Percentiles rank a stretch among this genome's conserved stretches.
These are phyloP conservation scores for Tetranychus piercei DNA, from an alignment of 2,888 invertebrate species.

Conservation along the genomic window DNA sequence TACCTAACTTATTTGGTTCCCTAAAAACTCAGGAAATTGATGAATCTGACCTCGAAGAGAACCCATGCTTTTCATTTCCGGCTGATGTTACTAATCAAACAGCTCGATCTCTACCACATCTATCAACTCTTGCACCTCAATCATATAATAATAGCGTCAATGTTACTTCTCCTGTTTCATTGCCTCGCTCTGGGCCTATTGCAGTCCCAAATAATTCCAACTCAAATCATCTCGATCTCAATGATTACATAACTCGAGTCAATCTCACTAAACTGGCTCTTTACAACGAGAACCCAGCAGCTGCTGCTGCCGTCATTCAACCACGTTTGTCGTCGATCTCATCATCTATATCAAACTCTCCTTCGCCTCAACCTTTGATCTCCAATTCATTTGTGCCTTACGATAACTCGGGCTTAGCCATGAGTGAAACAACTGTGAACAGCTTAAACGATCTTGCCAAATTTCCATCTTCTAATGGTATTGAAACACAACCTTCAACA, in stretches of 20 bases:
- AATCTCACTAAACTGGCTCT: slow-evolving; percentile 6
- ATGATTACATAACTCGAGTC: slow-evolving; percentile 5
- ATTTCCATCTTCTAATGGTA: not conserved
- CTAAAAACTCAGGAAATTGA: not conserved
- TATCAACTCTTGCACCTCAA: not conserved
- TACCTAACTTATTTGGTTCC: not conserved
- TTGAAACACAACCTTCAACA: not conserved
- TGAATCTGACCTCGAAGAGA: not conserved
- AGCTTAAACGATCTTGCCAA: slow-evolving; percentile 5
- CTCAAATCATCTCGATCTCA: not conserved
- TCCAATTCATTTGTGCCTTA: slow-evolving; percentile 2
- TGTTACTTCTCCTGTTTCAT: not conserved
- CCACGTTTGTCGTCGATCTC: not conserved
- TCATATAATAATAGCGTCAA: too few species aligned
- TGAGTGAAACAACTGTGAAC: not conserved
- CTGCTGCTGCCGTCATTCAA: slow-evolving; percentile 11
- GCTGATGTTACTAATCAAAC: not conserved
- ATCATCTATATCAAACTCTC: not conserved
- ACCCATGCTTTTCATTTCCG: not conserved
- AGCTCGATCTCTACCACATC: not conserved
- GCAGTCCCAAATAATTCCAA: not conserved
- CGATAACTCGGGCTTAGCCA: not conserved
- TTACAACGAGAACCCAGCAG: not conserved
- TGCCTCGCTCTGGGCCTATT: not conserved
- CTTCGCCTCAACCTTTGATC: slow-evolving; percentile 7